Conservation (phyloP, 2,888 invertebrate species). For the Orthosia gothica region DNA sequence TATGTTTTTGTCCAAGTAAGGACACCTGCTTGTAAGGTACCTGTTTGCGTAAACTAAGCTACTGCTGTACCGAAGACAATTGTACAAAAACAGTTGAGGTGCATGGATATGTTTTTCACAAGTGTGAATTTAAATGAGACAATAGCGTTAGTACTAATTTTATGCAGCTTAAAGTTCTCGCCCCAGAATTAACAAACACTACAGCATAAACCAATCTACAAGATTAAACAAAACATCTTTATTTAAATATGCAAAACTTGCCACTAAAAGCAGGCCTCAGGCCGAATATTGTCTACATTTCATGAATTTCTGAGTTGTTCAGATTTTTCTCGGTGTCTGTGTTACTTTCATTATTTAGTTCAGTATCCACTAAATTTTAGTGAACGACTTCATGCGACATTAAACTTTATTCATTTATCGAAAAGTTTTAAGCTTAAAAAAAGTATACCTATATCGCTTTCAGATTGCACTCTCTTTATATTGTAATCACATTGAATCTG, state of each 20-base stretch:
- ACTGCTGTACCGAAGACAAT: not conserved
- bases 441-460: slow-evolving; percentile 18
- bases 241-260: slow-evolving; percentile 65
- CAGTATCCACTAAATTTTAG: slow-evolving; percentile 50
- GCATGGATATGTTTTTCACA: not conserved
- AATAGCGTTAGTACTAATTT: not conserved
- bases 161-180: slow-evolving; percentile 21
- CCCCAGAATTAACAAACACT: slow-evolving; percentile 39
- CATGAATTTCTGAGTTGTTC: slow-evolving; percentile 52
- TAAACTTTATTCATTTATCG: slow-evolving; percentile 43
- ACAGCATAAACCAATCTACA: slow-evolving; percentile 16
- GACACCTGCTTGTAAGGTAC: not conserved
- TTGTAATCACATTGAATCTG: slow-evolving; percentile 43
- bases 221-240: slow-evolving; percentile 45
- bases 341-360: slow-evolving; percentile 48
- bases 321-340: slow-evolving; percentile 39
- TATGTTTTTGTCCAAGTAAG: not conserved
- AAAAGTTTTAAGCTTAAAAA: slow-evolving; percentile 14
- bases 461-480: slow-evolving; percentile 12
- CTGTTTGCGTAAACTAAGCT: not conserved
- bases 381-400: slow-evolving; percentile 28
- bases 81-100: not conserved
- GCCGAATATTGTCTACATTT: slow-evolving; percentile 59
- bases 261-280: slow-evolving; percentile 38
- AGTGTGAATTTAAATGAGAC: slow-evolving; percentile 24